Conservation (phyloP, 2,113 vertebrate genomes). For the Haliaeetus leucogaster region DNA sequence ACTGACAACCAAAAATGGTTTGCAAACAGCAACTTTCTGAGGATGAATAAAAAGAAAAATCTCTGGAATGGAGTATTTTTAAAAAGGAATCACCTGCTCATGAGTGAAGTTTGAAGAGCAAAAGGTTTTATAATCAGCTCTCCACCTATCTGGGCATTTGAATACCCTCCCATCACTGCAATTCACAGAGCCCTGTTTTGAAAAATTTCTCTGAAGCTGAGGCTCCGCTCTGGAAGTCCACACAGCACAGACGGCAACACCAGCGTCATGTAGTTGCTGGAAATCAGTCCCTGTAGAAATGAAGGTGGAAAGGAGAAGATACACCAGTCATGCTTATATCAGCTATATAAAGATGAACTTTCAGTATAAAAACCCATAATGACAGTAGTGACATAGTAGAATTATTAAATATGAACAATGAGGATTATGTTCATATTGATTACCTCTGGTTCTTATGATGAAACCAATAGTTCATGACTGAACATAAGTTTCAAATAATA, state of each 20-base stretch:
- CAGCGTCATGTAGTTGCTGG: neutral
- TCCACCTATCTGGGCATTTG: neutral
- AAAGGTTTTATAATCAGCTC: neutral
- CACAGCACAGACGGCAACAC: rapidly evolving
- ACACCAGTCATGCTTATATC: neutral
- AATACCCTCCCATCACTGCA: neutral
- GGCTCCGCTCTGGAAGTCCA: neutral
- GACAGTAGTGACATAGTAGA: neutral
- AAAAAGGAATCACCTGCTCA: neutral
- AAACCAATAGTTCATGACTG: neutral
- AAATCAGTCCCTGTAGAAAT: neutral
- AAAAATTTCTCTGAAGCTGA: neutral
- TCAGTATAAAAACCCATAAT: neutral
- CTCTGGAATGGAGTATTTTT: neutral
- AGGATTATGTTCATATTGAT: neutral
- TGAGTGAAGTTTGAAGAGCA: neutral
- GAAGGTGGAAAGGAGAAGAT: neutral
- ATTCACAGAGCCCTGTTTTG: neutral
- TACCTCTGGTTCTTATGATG: neutral
- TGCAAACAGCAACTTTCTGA: neutral
- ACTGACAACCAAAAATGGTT: neutral
- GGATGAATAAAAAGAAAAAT: neutral
- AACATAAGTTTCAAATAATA: neutral
- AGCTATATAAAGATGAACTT: neutral
- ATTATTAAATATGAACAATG: neutral